Conservation (phyloP, 1,140 invertebrate species). For the Aphaenogaster rudis region DNA sequence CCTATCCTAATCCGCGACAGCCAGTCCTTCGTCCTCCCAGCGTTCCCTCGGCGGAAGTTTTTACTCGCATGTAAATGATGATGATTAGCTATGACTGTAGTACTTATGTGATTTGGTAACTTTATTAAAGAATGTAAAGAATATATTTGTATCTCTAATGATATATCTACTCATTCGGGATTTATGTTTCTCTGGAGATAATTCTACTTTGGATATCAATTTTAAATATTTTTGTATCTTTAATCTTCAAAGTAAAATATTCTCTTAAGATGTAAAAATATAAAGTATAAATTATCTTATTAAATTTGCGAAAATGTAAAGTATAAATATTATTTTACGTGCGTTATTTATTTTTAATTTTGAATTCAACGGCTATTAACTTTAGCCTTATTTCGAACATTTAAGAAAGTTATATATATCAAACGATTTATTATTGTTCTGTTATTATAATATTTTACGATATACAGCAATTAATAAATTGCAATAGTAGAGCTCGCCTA, state of each 20-base stretch:
- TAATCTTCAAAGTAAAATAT: background rate
- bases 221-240: background rate
- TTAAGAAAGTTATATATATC: background rate
- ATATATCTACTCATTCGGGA: background rate
- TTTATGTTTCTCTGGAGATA: background rate
- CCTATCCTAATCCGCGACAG: conserved; percentile 65
- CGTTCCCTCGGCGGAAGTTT: conserved; percentile 1
- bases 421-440: background rate
- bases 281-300: background rate
- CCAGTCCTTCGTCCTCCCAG: background rate
- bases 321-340: background rate
- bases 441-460: conserved; percentile 23
- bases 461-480: conserved; percentile 48
- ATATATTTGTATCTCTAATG: background rate
- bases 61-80: background rate
- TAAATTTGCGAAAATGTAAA: background rate
- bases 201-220: background rate
- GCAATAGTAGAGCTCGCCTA: conserved; percentile 37
- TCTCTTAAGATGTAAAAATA: background rate
- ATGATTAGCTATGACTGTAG: background rate
- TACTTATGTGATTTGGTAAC: background rate
- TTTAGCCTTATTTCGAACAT: background rate
- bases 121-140: background rate
- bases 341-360: background rate
- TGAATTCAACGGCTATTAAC: background rate